phyloP scores from a whole-genome alignment of 2,797 vertebrate genomes.

The Aeoliscus strigatus region DNA sequence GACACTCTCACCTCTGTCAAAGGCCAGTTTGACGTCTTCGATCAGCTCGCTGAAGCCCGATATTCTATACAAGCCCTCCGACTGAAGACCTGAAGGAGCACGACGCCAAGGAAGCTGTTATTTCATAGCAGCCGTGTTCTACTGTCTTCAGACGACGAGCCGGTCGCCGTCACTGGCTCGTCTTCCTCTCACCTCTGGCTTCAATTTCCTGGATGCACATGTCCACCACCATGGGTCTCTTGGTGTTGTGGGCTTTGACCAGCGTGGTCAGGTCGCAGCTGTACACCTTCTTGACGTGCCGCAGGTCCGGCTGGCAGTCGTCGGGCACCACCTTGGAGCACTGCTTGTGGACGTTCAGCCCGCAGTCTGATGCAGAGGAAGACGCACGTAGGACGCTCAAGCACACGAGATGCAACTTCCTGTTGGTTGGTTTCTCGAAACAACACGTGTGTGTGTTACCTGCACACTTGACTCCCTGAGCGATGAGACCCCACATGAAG shows the following conservation, averaged over 20 bases:
- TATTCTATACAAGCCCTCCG: constrained; percentile 95
- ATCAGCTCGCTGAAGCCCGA: constrained; percentile 98
- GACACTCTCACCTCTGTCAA: constrained; percentile 86
- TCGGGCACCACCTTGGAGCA: constrained; percentile 98
- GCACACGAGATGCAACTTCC: no score
- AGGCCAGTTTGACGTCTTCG: constrained; percentile 97
- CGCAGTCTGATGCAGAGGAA: constrained; percentile 86
- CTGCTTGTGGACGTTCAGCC: constrained; percentile 98
- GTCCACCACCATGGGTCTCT: constrained; percentile 98
- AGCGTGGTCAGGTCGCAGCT: constrained; percentile 98
- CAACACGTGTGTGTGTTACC: constrained; percentile 68
- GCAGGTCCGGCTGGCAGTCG: constrained; percentile 98
- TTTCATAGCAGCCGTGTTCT: no score
- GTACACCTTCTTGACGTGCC: constrained; percentile 99
- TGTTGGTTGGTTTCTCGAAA: no score
- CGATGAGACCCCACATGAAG: constrained; percentile 98
- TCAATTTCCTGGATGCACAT: constrained; percentile 99
- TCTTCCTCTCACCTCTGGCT: constrained; percentile 83
- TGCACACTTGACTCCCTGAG: constrained; percentile 95
- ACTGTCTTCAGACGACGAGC: no score
- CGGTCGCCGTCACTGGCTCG: no score
- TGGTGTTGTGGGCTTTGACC: constrained; percentile 94
- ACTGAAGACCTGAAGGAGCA: constrained; percentile 84
- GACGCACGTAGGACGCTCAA: no score
- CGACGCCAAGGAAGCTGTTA: no score